Evolutionary conservation across 2,888 invertebrate genomes (phyloP), one percentile per base, ranked within the genome.

Genomic region (Andrena flavipes): DNA sequence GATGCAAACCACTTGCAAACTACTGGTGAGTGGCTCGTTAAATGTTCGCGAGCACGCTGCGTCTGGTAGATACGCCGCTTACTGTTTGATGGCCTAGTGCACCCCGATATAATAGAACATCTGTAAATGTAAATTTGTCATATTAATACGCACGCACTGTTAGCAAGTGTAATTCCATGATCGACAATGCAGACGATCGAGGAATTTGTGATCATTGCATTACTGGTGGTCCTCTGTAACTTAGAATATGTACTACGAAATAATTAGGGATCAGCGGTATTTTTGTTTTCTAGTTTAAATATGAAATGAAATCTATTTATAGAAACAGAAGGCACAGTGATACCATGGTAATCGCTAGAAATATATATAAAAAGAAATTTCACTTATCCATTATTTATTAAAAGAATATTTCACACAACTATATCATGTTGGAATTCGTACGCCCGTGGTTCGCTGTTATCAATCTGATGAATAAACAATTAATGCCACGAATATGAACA

Each of bases 21-120:
- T 69, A 60, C 68, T 20, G 68, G 64, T 3, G 68, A 80, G 73
- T 69, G 49, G 64, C 64, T 69, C 80, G 73, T 81, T 80, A 80
- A 80, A 80, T 64, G 69, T 80, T 74, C 68, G 20, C 59, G 42
- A 60, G 63, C 65, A 64, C 59, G 16, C 30, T 70, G 65, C 23
- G 20, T 64, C 51, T 60, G 65, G 56, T 42, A 33, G 79, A 80
- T 65, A 78, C 26, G 35, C 60, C 26, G 35, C 13, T 30, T 49
- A 60, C 56, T 60, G 35, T 23, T 51, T 35, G 60, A 62, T 75
- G n/a, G 65, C 51, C 35, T 13, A 4, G 48, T 63, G 59, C 35
- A 63, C 8, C 56, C 30, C 59, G 73, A 74, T 72, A 64, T 60
- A 73, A 67, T 35, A 16, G 42, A 8, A 23, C 59, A 35, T 42